phyloP scores from a whole-genome alignment of 2,888 invertebrate species.

The Gastracanthus pulcherrimus region DNA sequence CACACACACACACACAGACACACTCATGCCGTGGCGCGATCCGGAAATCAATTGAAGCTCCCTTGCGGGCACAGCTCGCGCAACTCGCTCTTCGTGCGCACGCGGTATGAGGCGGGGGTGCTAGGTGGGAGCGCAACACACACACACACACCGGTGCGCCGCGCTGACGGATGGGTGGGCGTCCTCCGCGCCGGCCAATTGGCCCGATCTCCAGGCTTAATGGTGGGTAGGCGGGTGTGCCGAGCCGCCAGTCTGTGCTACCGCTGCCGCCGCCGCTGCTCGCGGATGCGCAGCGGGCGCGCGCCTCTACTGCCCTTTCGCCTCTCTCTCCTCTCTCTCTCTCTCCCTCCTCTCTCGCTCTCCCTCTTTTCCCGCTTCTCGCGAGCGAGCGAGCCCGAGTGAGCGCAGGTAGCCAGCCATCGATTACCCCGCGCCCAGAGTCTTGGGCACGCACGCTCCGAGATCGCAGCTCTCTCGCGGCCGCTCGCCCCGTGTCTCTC shows the following conservation, averaged over 20 bases:
- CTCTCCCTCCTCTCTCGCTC: background rate
- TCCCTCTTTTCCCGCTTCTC: background rate
- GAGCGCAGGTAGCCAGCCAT: slow-evolving; percentile 30
- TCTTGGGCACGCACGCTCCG: slow-evolving; percentile 42
- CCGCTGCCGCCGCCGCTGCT: background rate
- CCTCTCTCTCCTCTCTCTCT: background rate
- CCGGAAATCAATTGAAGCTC: slow-evolving; percentile 43
- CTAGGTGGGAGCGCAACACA: background rate
- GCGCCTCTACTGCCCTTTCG: slow-evolving; percentile 52
- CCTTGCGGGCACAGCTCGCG: background rate
- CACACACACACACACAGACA: background rate
- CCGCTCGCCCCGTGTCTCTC: background rate
- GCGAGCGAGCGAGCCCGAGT: background rate
- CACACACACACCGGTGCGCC: background rate
- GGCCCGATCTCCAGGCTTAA: slow-evolving; percentile 43
- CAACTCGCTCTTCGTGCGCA: background rate
- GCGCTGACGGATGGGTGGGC: slow-evolving; percentile 40
- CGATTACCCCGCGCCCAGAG: slow-evolving; percentile 43
- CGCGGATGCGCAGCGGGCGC: slow-evolving; percentile 37
- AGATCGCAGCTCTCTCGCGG: background rate
- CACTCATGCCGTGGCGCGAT: too few species aligned
- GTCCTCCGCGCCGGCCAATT: slow-evolving; percentile 44
- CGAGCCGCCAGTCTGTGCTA: too few species aligned
- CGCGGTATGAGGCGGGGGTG: background rate
- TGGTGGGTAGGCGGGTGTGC: slow-evolving; percentile 53